These are phyloP conservation scores for Craniophora ligustri DNA, from an alignment of 2,888 invertebrate genomes.

Conservation along the genomic window DNA sequence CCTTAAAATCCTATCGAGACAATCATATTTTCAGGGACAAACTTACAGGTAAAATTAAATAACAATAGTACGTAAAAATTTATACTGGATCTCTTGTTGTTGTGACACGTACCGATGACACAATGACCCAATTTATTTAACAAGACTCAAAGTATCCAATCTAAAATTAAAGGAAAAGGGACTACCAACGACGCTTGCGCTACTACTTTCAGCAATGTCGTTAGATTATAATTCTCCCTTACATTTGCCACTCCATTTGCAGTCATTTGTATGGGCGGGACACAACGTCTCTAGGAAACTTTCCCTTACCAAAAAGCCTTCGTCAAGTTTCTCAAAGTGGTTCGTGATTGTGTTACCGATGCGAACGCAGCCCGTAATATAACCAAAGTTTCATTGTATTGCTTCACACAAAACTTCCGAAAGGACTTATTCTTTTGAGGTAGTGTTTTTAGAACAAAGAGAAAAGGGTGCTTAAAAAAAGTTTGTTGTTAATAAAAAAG, in stretches of 20 bases:
- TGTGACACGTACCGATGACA: too few species aligned
- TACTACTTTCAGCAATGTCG: conserved; percentile 48
- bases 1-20: too few species aligned
- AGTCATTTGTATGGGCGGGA: conserved; percentile 82
- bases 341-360: conserved; percentile 83
- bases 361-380: conserved; percentile 62
- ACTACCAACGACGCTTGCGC: conserved; percentile 18
- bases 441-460: conserved; percentile 44
- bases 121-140: conserved; percentile 45
- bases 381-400: conserved; percentile 59
- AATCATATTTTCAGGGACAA: too few species aligned
- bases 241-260: conserved; percentile 68
- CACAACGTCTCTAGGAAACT: conserved; percentile 72
- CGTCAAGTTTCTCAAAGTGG: conserved; percentile 83
- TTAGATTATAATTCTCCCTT: conserved; percentile 66
- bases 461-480: conserved; percentile 23
- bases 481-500: conserved; percentile 17
- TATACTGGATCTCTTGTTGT: too few species aligned
- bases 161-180: conserved; percentile 28
- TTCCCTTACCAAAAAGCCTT: conserved; percentile 83
- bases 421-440: conserved; percentile 29
- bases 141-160: conserved; percentile 19
- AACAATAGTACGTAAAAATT: too few species aligned
- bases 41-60: too few species aligned
- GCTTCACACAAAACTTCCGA: conserved; percentile 46